Evolutionary conservation across 2,113 vertebrate genomes (phyloP).

Genomic region (Prunella himalayana): DNA sequence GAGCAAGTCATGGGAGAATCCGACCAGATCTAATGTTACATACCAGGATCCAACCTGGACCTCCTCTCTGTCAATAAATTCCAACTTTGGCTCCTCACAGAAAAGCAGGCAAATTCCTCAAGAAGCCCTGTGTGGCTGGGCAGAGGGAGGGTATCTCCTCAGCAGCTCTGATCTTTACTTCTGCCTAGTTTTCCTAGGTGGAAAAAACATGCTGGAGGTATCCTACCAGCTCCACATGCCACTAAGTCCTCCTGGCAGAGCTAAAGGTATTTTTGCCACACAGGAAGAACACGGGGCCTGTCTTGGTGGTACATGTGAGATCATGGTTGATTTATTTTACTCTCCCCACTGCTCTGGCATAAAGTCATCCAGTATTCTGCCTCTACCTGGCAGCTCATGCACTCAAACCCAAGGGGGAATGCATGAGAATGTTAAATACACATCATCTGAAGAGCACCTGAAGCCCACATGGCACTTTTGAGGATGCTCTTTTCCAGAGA

Average conservation of each 20-base stretch:
- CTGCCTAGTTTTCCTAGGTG: not conserved
- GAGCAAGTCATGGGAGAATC: not conserved
- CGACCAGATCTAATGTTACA: accelerated
- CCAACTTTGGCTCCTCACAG: not conserved
- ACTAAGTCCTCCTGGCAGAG: not conserved
- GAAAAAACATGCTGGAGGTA: not conserved
- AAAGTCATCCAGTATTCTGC: not conserved
- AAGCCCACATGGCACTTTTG: not conserved
- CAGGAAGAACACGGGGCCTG: not conserved
- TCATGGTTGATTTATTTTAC: not conserved
- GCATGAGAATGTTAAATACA: not conserved
- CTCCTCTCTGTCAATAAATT: not conserved
- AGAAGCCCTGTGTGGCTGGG: not conserved
- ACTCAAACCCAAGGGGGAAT: not conserved
- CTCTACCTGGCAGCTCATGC: not conserved
- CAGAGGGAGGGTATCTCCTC: not conserved
- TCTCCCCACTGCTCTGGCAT: not conserved
- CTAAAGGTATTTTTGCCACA: not conserved
- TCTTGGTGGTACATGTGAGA: not conserved
- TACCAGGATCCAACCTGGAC: not conserved
- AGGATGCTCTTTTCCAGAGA: not conserved
- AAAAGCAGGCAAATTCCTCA: not conserved
- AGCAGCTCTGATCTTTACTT: not conserved
- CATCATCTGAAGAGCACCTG: not conserved
- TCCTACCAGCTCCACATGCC: not conserved